phyloP scores from a whole-genome alignment of 1,140 invertebrate species.

The Diuraphis noxia region DNA sequence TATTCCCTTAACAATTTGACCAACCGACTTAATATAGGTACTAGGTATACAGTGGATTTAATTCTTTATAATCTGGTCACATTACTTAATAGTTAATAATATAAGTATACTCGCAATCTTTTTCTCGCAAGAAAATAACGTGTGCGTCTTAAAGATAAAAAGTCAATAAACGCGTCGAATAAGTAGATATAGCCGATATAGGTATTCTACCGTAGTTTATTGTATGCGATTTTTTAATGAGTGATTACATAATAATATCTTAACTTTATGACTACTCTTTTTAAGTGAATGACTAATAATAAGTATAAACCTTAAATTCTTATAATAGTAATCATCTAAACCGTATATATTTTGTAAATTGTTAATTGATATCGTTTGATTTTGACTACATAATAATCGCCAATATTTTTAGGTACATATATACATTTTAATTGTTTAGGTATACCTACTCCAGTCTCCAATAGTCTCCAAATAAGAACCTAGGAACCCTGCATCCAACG shows the following conservation, averaged over 20 bases:
- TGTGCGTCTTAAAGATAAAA: neutral
- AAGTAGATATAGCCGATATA: neutral
- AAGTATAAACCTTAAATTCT: neutral
- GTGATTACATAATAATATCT: neutral
- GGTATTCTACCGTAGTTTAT: neutral
- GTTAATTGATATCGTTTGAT: neutral
- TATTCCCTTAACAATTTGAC: neutral
- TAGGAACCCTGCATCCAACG: neutral
- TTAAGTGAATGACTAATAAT: neutral
- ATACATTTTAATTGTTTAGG: neutral
- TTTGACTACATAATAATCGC: neutral
- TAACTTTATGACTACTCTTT: neutral
- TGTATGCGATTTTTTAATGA: neutral
- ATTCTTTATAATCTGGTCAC: neutral
- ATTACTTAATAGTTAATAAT: slow-evolving; percentile 6
- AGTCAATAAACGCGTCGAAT: neutral
- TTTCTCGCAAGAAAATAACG: neutral
- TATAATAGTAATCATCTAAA: neutral
- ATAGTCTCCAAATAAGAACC: no score
- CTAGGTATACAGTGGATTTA: no score
- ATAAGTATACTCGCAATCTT: neutral
- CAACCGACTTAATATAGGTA: neutral
- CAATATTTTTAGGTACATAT: neutral
- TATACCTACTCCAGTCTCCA: no score
- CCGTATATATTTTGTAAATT: neutral